Evolutionary conservation across 1,140 invertebrate species (phyloP), one percentile per base, ranked within the genome.

Genomic region (Calliphora vicina): DNA sequence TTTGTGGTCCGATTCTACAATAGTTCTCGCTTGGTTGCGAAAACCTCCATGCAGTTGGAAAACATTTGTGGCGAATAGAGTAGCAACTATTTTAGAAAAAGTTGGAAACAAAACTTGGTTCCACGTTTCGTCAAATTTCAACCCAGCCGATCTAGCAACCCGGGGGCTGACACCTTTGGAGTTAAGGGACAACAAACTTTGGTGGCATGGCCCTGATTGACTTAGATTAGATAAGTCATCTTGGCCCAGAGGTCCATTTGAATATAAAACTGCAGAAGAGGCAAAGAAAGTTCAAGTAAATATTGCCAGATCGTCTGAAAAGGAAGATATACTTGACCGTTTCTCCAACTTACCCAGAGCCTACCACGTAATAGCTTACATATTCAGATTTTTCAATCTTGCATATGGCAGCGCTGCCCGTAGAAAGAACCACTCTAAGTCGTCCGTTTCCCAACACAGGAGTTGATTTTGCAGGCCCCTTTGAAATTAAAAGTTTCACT

Each of bases 401-500:
- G n/a, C n/a, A n/a, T n/a, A 84, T 84, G 83, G 57, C 17, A 6
- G 15, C 45, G 12, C 27, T 85, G 4, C 84, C 84, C 15, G 4
- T 10, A 1, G 80, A 82, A 20, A 35, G 83, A 45, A n/a, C 26
- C 0, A 82, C 35, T 0, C 29, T 82, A 17, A 76, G 76, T 25
- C 74, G 74, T 9, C 84, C 86, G 25, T 89, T 91, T 84, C 12
- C 61, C 9, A 26, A 82, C 50, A 81, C 85, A 23, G 90, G 89
- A 0, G 82, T 90, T 2, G 89, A 91, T 82, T 91, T 88, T 73
- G 87, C 86, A n/a, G 91, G 91, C 20, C 88, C 89, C 2, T 84
- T 89, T 10, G 35, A 83, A 1, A 80, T 91, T 0, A 89, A 87
- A 83, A 83, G n/a, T 13, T 83, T 73, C 17, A 78, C 72, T 0